Percentiles rank a stretch among this genome's conserved stretches.
These are phyloP conservation scores for Drosophila cardini DNA, from an alignment of 1,140 invertebrate species.

Conservation along the genomic window DNA sequence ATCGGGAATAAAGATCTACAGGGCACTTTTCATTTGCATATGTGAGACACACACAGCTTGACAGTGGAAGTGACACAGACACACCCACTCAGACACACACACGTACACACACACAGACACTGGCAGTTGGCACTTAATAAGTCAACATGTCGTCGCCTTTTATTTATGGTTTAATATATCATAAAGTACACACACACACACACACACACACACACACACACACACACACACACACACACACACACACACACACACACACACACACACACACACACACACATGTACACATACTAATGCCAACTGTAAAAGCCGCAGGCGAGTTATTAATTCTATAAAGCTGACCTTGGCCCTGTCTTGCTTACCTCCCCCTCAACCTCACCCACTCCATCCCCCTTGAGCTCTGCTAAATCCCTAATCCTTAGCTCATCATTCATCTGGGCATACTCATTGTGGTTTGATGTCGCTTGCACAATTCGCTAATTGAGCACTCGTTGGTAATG, in stretches of 20 bases:
- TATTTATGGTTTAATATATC: constrained; percentile 46
- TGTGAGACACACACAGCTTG: constrained; percentile 48
- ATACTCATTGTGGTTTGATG: constrained; percentile 44
- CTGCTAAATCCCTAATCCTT: not conserved
- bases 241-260: no score
- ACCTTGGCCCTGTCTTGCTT: no score
- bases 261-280: no score
- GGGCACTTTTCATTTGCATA: constrained; percentile 61
- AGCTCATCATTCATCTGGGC: constrained; percentile 20
- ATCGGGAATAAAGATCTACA: constrained; percentile 18
- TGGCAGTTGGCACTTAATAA: constrained; percentile 63
- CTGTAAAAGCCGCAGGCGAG: not conserved
- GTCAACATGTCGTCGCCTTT: constrained; percentile 50
- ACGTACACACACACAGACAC: not conserved
- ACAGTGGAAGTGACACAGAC: constrained; percentile 48
- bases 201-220: no score
- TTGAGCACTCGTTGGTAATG: constrained; percentile 61
- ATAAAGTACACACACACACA: not conserved
- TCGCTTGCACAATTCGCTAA: constrained; percentile 67
- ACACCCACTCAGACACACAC: no score
- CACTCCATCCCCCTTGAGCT: not conserved
- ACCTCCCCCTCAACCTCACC: not conserved
- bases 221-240: no score
- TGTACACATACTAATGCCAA: not conserved
- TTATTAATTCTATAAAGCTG: constrained; percentile 35